Percentiles rank a stretch among this genome's conserved stretches.
Conservation (phyloP, 2,888 invertebrate species). For the Caenorhabditis sinica region DNA sequence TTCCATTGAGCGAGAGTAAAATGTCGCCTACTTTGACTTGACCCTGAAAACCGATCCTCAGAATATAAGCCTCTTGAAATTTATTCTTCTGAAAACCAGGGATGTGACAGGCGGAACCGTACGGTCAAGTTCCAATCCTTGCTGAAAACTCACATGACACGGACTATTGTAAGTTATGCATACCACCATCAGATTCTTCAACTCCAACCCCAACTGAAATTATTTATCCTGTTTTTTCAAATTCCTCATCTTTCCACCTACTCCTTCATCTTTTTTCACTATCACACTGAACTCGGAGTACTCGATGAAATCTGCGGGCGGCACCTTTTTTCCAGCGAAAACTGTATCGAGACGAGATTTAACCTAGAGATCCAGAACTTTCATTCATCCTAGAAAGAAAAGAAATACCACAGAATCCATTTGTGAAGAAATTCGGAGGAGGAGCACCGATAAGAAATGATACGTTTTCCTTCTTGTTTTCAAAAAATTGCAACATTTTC, state of each 20-base stretch:
- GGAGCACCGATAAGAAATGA: conserved; percentile 46
- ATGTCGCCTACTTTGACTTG: conserved; percentile 53
- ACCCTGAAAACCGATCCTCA: conserved; percentile 17
- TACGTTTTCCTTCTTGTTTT: not conserved
- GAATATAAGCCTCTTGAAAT: too few species aligned
- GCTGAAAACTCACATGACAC: conserved; percentile 18
- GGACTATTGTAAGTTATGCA: conserved; percentile 30
- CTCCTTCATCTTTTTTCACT: conserved; percentile 47
- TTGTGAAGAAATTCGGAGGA: conserved; percentile 25
- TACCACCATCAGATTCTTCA: conserved; percentile 36
- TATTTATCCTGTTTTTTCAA: not conserved
- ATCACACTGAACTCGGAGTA: not conserved
- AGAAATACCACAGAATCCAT: conserved; percentile 49
- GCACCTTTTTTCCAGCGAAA: conserved; percentile 41
- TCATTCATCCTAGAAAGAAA: not conserved
- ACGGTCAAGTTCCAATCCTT: too few species aligned
- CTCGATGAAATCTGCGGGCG: conserved; percentile 40
- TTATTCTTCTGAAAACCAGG: too few species aligned
- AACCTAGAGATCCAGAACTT: not conserved
- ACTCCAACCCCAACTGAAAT: conserved; percentile 54
- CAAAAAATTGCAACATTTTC: conserved; percentile 3
- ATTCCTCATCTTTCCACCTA: not conserved
- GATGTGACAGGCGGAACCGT: too few species aligned
- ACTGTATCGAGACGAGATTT: conserved; percentile 42
- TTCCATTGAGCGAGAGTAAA: conserved; percentile 49